Percentiles rank a stretch among this genome's conserved stretches.
Conservation (phyloP, 2,113 vertebrate genomes). For the Shinisaurus crocodilurus region DNA sequence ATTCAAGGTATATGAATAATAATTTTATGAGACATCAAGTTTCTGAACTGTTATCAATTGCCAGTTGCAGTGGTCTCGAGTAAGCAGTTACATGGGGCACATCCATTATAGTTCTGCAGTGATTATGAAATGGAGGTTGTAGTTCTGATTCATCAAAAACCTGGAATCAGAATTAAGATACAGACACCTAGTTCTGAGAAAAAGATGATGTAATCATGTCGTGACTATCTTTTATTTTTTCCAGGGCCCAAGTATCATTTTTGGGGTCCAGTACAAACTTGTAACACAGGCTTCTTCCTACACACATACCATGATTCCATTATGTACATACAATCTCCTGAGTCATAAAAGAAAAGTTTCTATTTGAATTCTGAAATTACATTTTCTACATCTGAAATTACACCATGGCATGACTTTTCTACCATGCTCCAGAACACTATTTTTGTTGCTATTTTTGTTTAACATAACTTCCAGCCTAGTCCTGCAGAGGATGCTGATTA, state of each 20-base stretch:
- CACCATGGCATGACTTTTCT: too few species aligned
- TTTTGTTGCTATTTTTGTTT: too few species aligned
- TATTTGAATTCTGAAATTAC: too few species aligned
- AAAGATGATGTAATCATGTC: neutral
- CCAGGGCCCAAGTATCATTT: neutral
- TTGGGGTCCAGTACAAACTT: neutral
- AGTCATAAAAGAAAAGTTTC: too few species aligned
- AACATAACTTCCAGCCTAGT: too few species aligned
- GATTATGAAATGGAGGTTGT: neutral
- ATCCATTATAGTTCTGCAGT: neutral
- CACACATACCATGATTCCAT: neutral
- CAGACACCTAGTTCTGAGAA: neutral
- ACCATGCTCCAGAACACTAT: too few species aligned
- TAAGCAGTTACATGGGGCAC: neutral
- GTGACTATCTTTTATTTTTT: neutral
- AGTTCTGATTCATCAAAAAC: neutral
- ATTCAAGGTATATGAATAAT: neutral
- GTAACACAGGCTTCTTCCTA: neutral
- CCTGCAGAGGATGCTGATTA: too few species aligned
- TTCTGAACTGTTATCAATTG: conserved; percentile 11
- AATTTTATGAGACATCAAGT: conserved; percentile 7
- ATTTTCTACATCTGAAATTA: too few species aligned
- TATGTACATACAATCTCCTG: too few species aligned
- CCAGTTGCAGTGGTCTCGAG: neutral
- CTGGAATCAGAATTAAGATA: neutral